phyloP scores from a whole-genome alignment of 37 sponge, comb jelly and placozoan genomes.

The Agelas oroides region DNA sequence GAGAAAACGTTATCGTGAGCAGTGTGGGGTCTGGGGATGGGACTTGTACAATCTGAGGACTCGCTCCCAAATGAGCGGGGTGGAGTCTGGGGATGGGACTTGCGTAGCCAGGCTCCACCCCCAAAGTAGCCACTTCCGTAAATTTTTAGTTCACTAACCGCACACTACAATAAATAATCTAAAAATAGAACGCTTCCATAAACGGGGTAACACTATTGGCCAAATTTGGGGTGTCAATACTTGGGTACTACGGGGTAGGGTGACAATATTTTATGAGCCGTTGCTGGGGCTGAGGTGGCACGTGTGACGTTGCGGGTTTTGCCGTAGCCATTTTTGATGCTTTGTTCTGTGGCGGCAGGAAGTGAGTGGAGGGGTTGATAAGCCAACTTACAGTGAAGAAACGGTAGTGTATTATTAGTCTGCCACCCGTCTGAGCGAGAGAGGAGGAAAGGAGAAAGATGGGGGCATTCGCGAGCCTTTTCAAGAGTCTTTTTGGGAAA shows the following conservation, averaged over 20 bases:
- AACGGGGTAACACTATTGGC: too few species aligned
- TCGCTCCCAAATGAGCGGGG: too few species aligned
- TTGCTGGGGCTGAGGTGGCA: conserved; percentile 12
- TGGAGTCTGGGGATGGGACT: too few species aligned
- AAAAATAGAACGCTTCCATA: too few species aligned
- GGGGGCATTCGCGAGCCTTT: conserved; percentile 83
- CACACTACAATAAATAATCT: too few species aligned
- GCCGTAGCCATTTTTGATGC: conserved; percentile 37
- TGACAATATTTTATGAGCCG: not conserved
- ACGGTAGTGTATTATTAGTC: not conserved
- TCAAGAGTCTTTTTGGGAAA: conserved; percentile 95
- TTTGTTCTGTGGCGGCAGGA: conserved; percentile 3
- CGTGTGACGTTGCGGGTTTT: conserved; percentile 48
- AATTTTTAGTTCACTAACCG: too few species aligned
- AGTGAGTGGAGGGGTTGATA: conserved; percentile 9
- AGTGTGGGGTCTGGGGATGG: too few species aligned
- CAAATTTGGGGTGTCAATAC: not conserved
- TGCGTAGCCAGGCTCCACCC: too few species aligned
- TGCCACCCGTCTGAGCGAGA: not conserved
- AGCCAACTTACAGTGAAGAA: not conserved
- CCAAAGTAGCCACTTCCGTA: too few species aligned
- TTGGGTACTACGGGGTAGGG: conserved; percentile 11
- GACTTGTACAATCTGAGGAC: too few species aligned
- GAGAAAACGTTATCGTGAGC: too few species aligned
- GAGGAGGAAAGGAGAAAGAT: conserved; percentile 34